phyloP scores from a whole-genome alignment of 1,140 invertebrate species.

The Ericerus pela region DNA sequence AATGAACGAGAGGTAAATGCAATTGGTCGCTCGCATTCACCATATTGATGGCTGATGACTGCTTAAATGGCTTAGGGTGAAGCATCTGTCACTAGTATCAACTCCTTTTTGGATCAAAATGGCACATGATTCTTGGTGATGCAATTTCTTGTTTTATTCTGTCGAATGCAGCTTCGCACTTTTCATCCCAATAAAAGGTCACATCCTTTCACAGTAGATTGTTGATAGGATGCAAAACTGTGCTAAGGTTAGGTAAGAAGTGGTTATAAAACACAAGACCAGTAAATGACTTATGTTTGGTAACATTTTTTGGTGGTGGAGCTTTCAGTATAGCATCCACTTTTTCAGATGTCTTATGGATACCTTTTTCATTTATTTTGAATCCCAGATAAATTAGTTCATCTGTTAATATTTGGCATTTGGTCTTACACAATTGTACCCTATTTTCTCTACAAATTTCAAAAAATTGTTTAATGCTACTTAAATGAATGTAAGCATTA shows the following conservation, averaged over 20 bases:
- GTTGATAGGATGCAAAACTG: slow-evolving; percentile 17
- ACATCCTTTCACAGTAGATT: slow-evolving; percentile 17
- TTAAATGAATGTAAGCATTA: neutral
- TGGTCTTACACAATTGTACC: slow-evolving; percentile 8
- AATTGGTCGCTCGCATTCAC: slow-evolving; percentile 26
- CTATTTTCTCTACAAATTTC: slow-evolving; percentile 6
- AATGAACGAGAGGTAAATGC: slow-evolving; percentile 30
- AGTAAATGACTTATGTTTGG: slow-evolving; percentile 22
- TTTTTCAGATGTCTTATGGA: slow-evolving; percentile 22
- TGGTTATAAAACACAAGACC: slow-evolving; percentile 20
- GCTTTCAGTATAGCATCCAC: slow-evolving; percentile 28
- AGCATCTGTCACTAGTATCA: slow-evolving; percentile 27
- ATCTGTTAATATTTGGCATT: slow-evolving; percentile 14
- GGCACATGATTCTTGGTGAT: slow-evolving; percentile 20
- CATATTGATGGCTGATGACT: slow-evolving; percentile 27
- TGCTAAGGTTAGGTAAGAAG: slow-evolving; percentile 17
- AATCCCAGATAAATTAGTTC: slow-evolving; percentile 15
- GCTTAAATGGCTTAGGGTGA: slow-evolving; percentile 26
- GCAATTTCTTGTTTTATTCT: slow-evolving; percentile 17
- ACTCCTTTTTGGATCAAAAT: slow-evolving; percentile 24
- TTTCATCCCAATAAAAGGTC: slow-evolving; percentile 17
- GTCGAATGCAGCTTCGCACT: slow-evolving; percentile 18
- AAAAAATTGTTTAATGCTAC: slow-evolving; percentile 11
- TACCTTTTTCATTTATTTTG: slow-evolving; percentile 13
- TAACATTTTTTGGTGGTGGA: slow-evolving; percentile 25